Conservation (phyloP, 2,888 invertebrate genomes). For the Diogma glabrata region DNA sequence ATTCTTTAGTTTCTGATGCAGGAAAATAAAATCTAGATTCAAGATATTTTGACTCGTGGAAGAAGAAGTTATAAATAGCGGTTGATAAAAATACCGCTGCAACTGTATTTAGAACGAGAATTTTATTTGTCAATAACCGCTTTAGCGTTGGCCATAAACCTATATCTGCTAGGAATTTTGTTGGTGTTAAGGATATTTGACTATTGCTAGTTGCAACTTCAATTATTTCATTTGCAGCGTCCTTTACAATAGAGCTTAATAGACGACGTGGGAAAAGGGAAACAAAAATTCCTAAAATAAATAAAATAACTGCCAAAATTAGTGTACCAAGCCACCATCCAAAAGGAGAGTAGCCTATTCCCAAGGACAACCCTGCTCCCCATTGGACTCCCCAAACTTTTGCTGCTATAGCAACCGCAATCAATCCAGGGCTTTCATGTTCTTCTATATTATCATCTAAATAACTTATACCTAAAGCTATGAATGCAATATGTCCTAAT, state of each 20-base stretch:
- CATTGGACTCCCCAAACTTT: constrained; percentile 32
- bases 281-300: constrained; percentile 39
- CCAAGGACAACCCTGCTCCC: constrained; percentile 32
- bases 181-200: constrained; percentile 25
- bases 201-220: constrained; percentile 30
- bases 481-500: constrained; percentile 39
- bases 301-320: constrained; percentile 36
- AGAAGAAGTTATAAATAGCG: constrained; percentile 42
- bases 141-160: constrained; percentile 39
- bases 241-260: constrained; percentile 41
- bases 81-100: constrained; percentile 40
- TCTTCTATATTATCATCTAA: constrained; percentile 48
- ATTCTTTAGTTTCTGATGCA: constrained; percentile 41
- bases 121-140: constrained; percentile 43
- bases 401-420: constrained; percentile 32
- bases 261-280: constrained; percentile 45
- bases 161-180: constrained; percentile 31
- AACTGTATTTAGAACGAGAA: constrained; percentile 41
- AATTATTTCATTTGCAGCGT: constrained; percentile 44
- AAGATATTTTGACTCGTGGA: constrained; percentile 43
- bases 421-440: constrained; percentile 38
- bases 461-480: constrained; percentile 45
- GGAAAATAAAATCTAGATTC: constrained; percentile 47
- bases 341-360: constrained; percentile 24
- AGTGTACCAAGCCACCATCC: constrained; percentile 44